These are phyloP conservation scores for Phacellophora camtschatica DNA, from an alignment of 30 jellyfish, hydroid and myxozoan species.

Conservation along the genomic window DNA sequence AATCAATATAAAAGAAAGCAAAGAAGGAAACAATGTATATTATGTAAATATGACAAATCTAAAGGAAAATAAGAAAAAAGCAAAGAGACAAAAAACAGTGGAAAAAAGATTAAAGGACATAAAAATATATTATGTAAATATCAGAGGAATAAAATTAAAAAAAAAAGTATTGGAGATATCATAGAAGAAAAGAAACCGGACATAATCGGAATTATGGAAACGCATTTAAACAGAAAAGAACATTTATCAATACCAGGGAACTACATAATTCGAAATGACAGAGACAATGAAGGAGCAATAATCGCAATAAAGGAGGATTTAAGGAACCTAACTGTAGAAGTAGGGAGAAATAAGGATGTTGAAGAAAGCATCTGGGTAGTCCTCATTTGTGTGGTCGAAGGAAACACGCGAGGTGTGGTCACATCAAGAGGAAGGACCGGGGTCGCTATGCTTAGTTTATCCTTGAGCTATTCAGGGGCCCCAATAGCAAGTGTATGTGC, in stretches of 20 bases:
- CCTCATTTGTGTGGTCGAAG: too few species aligned
- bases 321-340: not conserved
- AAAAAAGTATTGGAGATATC: not conserved
- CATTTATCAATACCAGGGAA: not conserved
- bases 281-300: constrained; percentile 24
- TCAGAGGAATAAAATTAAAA: constrained; percentile 14
- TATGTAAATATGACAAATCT: not conserved
- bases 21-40: not conserved
- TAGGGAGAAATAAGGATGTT: not conserved
- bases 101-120: not conserved
- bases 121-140: not conserved
- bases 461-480: too few species aligned
- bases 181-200: constrained; percentile 18
- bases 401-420: too few species aligned
- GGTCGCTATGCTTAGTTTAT: too few species aligned
- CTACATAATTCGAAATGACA: constrained; percentile 10
- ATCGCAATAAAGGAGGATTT: not conserved
- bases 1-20: not conserved
- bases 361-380: constrained; percentile 23
- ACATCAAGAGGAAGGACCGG: too few species aligned
- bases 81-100: not conserved
- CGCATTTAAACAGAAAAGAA: constrained; percentile 11
- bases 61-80: not conserved
- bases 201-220: not conserved
- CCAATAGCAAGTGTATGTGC: too few species aligned